Base-by-base conservation (phyloP, 92 coral and sea anemone genomes). In the Epizoanthus illoricatus region DNA sequence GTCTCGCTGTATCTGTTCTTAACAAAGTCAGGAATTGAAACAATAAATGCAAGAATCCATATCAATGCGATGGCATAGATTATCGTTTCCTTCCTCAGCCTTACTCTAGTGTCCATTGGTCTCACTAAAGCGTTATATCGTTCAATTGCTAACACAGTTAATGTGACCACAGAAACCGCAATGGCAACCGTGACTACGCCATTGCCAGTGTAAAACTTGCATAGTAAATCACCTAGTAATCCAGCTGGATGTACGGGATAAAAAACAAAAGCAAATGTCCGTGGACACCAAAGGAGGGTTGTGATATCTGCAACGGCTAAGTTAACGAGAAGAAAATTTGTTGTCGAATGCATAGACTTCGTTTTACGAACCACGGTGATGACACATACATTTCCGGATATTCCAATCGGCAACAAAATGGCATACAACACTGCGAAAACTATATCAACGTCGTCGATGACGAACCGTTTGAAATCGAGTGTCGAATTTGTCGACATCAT, bases 131-230 rank as follows among this genome's bases (percentile, higher is more conserved):
- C 94, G 52, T 89, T 83, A 74, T 91, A 91, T 3, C 94, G 87
- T 21, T 91, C 94, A 2, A 86, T 75, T 20, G 94, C 94, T 5
- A 91, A 65, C 21, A 91, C 80, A 21, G 91, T 88, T 15, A 91
- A 84, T 15, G 94, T 91, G 5, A 85, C 18, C 3, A 84, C 71
- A 5, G 94, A 91, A 21, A 89, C 88, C 0, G 94, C 74, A 40
- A 87, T 87, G 18, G 91, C 85, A 0, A 83, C 81, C 45, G 85
- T 87, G 1, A 91, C 80, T 0, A 90, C 47, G 0, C 91, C 94
- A 65, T 90, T 90, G 54, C 94, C 94, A 13, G 94, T 90, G 81
- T 88, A 71, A 70, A 91, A 73, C 84, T 81, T 91, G 75, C 94
- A 91, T 49, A 91, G 75, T 17, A 75, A 61, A 75, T 91, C 94